Base-by-base conservation (phyloP, 1,140 invertebrate genomes). In the Drosophila busckii region DNA sequence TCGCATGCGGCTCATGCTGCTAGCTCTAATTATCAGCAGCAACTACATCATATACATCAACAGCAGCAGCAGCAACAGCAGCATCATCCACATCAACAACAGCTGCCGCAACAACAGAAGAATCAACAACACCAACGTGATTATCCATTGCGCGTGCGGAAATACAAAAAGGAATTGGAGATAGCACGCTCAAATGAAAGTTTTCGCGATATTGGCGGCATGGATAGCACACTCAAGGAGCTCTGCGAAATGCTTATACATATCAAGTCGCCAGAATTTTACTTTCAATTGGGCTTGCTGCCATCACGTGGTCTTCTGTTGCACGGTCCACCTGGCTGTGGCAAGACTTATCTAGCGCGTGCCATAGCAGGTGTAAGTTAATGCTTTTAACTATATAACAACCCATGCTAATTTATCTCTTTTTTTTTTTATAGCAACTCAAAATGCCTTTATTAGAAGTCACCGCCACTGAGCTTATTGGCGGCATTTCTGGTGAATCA, bases 401-500 rank as follows among this genome's bases (percentile, higher is more conserved):
- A 10, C 40, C 3, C 1, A 12, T 13, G 22, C 1, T n/a, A n/a
- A 13, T 19, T 8, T 8, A 2, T 12, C 1, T 17, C 3, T 38
- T 0, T 16, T 29, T 10, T 3, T 9, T 20, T 4, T 68, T 64
- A 8, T 25, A 92, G 90, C 91, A 93, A 89, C 65, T 93, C 28
- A 84, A 89, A 48, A 78, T 98, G 38, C 94, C 96, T 0, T 87
- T 98, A 13, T 84, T 99, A 6, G 94, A 95, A 88, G 92, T 98
- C 3, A 92, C 94, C 29, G 95, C 95, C 0, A 96, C 97, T 2
- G 96, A 99, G 88, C 86, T 99, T 28, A 92, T 99, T 16, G 94
- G 93, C n/a, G 97, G 97, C 8, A 91, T 98, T 61, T 98, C 97
- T 2, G 97, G 97, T 0, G 97, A 99, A 86, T 98, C 95, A 7